Evolutionary conservation across 2,888 invertebrate species (phyloP).

Genomic region (Caradrina kadenii): DNA sequence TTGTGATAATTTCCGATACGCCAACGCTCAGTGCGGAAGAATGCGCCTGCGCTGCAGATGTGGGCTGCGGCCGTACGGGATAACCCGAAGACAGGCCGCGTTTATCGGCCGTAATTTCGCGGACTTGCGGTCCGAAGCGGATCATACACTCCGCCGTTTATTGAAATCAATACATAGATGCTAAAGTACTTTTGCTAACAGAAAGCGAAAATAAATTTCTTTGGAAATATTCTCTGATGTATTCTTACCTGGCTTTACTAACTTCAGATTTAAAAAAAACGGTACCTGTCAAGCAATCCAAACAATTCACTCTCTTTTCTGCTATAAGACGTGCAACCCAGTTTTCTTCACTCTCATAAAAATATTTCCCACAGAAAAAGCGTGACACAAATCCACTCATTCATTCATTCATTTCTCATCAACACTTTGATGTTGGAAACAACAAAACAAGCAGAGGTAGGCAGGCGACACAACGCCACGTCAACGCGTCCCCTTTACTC

Average conservation of each 20-base stretch:
- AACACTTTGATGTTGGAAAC: slow-evolving; percentile 50
- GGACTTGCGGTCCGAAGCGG: slow-evolving; percentile 55
- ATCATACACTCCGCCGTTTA: slow-evolving; percentile 30
- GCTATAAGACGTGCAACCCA: neutral
- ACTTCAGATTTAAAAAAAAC: neutral
- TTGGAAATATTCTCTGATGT: too few species aligned
- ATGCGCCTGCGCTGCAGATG: slow-evolving; percentile 45
- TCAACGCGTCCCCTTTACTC: slow-evolving; percentile 50
- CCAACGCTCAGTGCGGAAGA: slow-evolving; percentile 34
- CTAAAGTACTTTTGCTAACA: neutral
- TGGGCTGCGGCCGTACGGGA: slow-evolving; percentile 40
- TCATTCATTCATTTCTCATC: slow-evolving; percentile 50
- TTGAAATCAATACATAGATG: slow-evolving; percentile 37
- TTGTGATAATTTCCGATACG: slow-evolving; percentile 52
- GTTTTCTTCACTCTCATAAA: slow-evolving; percentile 27
- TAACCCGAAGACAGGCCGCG: slow-evolving; percentile 47
- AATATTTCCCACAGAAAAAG: slow-evolving; percentile 36
- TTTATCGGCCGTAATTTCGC: slow-evolving; percentile 76
- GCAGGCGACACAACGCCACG: slow-evolving; percentile 40
- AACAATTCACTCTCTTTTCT: neutral
- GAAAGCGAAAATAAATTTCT: neutral
- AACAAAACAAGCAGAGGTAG: slow-evolving; percentile 46
- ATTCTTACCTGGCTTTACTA: neutral
- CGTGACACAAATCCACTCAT: slow-evolving; percentile 36
- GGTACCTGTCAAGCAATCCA: neutral